These are phyloP conservation scores for Athene noctua DNA, from an alignment of 2,113 vertebrate genomes.

Conservation along the genomic window DNA sequence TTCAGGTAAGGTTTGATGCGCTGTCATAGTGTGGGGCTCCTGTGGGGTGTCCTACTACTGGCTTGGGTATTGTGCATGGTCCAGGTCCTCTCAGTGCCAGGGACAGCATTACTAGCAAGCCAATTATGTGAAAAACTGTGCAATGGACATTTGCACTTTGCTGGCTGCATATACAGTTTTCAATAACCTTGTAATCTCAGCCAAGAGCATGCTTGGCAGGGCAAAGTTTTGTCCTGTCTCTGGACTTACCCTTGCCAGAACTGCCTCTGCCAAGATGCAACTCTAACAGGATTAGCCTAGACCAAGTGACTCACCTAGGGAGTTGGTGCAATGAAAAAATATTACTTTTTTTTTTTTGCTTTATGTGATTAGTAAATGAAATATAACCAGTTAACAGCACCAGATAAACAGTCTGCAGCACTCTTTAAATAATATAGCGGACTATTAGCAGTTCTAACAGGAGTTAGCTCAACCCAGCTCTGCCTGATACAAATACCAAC, in stretches of 20 bases:
- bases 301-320: neutral
- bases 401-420: neutral
- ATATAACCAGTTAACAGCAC: neutral
- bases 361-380: conserved; percentile 13
- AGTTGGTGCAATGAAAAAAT: conserved; percentile 6
- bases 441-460: neutral
- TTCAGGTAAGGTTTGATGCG: neutral
- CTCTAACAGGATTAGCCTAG: conserved; percentile 25
- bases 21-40: neutral
- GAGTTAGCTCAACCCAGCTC: neutral
- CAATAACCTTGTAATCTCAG: conserved; percentile 33
- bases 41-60: neutral
- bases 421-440: neutral
- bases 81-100: neutral
- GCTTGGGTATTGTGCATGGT: neutral
- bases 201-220: conserved; percentile 19
- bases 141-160: neutral
- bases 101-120: neutral
- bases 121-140: conserved; percentile 1
- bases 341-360: neutral
- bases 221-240: neutral
- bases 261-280: conserved; percentile 16
- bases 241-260: neutral
- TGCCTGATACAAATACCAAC: neutral
- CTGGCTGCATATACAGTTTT: neutral